Evolutionary conservation across 2,888 invertebrate genomes (phyloP).

Genomic region (Synergus japonicus): DNA sequence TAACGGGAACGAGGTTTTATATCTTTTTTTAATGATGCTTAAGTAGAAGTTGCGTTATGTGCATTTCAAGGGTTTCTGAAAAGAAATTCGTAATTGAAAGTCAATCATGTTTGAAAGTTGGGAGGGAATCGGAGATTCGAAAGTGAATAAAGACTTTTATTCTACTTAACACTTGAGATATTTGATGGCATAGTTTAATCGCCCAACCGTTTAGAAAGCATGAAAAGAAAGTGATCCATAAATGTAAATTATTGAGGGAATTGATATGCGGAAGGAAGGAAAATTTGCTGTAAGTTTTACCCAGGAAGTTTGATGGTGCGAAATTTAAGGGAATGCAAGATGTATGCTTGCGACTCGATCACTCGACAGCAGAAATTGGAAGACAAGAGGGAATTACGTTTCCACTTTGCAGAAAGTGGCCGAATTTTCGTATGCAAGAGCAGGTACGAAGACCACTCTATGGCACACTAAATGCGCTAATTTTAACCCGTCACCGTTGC

Average conservation of each 20-base stretch:
- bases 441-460: slow-evolving; percentile 5
- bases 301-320: too few species aligned
- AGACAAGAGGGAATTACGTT: background rate
- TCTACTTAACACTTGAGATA: slow-evolving; percentile 32
- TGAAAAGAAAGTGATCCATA: slow-evolving; percentile 27
- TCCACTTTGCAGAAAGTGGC: background rate
- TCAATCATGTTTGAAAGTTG: slow-evolving; percentile 27
- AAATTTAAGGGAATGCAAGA: background rate
- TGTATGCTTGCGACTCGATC: background rate
- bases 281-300: background rate
- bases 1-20: background rate
- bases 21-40: background rate
- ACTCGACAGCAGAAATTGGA: background rate
- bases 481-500: slow-evolving; percentile 48
- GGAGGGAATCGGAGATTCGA: slow-evolving; percentile 3
- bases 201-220: slow-evolving; percentile 25
- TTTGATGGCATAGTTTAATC: slow-evolving; percentile 36
- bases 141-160: slow-evolving; percentile 17
- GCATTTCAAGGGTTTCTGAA: too few species aligned
- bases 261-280: slow-evolving; percentile 10
- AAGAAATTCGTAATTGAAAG: background rate
- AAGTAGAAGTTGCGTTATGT: background rate
- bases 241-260: slow-evolving; percentile 7
- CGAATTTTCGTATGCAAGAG: background rate
- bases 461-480: slow-evolving; percentile 47